Evolutionary conservation across 2,113 vertebrate species (phyloP).

Genomic region (Hypanus sabinus): DNA sequence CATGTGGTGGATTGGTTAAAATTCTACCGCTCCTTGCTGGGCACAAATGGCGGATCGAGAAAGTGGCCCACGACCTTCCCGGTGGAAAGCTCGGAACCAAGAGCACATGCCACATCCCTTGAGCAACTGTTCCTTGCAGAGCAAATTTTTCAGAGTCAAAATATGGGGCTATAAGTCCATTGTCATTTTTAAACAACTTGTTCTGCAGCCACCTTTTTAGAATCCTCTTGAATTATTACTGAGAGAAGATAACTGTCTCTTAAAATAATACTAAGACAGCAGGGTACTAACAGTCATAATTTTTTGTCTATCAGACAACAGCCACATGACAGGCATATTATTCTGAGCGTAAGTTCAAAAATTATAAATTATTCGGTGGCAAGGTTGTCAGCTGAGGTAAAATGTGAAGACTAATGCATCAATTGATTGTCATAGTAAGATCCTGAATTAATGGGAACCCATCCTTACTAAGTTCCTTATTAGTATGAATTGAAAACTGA

Average conservation of each 20-base stretch:
- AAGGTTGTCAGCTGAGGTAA: slow-evolving; percentile 11
- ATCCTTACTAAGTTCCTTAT: neutral
- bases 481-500: slow-evolving; percentile 21
- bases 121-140: neutral
- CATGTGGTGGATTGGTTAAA: neutral
- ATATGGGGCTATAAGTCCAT: neutral
- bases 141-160: neutral
- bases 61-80: neutral
- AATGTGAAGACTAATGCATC: neutral
- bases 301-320: neutral
- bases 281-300: neutral
- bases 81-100: neutral
- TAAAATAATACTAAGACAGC: neutral
- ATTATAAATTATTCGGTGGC: neutral
- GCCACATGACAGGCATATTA: neutral
- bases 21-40: neutral
- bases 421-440: neutral
- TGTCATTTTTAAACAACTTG: neutral
- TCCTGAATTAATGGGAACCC: neutral
- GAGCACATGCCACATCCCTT: neutral
- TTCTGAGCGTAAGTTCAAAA: neutral
- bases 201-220: neutral
- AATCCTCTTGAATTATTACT: neutral
- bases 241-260: neutral
- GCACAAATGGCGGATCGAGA: neutral